Base-by-base conservation (phyloP, 2,113 vertebrate species). In the Charadrius vociferus region DNA sequence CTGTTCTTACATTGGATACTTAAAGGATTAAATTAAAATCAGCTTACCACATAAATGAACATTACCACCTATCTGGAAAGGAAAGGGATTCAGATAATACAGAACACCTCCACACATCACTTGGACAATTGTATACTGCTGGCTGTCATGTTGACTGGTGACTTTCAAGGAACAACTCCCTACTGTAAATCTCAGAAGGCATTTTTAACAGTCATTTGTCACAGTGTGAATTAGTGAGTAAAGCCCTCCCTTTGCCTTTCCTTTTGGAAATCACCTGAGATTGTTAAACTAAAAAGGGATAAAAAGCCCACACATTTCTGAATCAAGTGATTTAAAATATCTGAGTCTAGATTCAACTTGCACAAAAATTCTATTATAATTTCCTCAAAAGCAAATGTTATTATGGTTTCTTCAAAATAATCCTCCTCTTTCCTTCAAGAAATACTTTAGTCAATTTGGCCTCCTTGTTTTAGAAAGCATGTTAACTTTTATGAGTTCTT, bases 181-280 rank as follows among this genome's bases (percentile, higher is more conserved):
- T 91, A 36, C 68, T 88, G 83, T 77, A 97, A 89, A 95, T 95
- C 92, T 96, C 90, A 87, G 90, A 96, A 97, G 86, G 95, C 92
- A 86, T 93, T 97, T 97, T 96, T 81, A 95, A 80, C 88, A 97
- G 84, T 86, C 70, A 90, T 95, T 96, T 98, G 95, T 96, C 93
- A 93, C 18, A 10, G 82, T 67, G 73, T 81, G 96, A 97, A 93
- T 96, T 95, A 96, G 58, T 47, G 75, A 97, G 79, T 88, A 88
- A 96, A 92, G 87, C 65, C 65, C 81, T 95, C 63, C 58, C 49
- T 96, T 92, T 95, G 81, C 88, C 79, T 71, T 97, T 94, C 90
- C 50, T 37, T 89, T 81, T 94, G 81, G 65, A 96, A 97, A 96
- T 47, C 79, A 94, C 88, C 89, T 95, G 43, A 93, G 91, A 97